Conservation (phyloP, 2,888 invertebrate species). For the Phyto melanocephala region DNA sequence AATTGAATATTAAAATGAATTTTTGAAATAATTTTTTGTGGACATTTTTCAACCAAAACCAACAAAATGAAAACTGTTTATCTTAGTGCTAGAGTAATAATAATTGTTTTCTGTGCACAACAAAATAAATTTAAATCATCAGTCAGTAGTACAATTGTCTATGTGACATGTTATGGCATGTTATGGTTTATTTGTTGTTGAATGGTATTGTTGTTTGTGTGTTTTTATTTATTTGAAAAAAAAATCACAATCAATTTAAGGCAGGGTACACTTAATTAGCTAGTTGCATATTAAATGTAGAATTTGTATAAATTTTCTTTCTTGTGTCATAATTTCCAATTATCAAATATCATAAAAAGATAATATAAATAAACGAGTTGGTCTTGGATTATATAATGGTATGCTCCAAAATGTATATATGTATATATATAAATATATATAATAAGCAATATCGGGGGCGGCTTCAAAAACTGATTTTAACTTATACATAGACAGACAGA, state of each 20-base stretch:
- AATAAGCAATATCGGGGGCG: too few relatives aligned
- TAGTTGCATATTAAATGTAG: too few relatives aligned
- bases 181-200: background rate
- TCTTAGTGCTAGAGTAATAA: conserved; percentile 21
- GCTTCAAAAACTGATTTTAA: too few relatives aligned
- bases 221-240: background rate
- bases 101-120: conserved; percentile 15
- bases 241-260: background rate
- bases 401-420: too few relatives aligned
- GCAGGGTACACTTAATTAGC: too few relatives aligned
- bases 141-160: conserved; percentile 15
- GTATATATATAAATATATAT: too few relatives aligned
- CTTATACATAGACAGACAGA: too few relatives aligned
- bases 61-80: conserved; percentile 30
- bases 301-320: too few relatives aligned
- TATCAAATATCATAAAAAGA: too few relatives aligned
- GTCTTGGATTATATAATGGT: too few relatives aligned
- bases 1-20: conserved; percentile 25
- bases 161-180: background rate
- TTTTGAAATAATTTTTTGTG: background rate
- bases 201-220: background rate
- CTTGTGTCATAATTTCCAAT: too few relatives aligned
- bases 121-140: background rate
- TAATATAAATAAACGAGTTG: too few relatives aligned
- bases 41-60: background rate